Evolutionary conservation across 2,888 invertebrate genomes (phyloP), one percentile per base, ranked within the genome.

Genomic region (Drosophila percnosoma): DNA sequence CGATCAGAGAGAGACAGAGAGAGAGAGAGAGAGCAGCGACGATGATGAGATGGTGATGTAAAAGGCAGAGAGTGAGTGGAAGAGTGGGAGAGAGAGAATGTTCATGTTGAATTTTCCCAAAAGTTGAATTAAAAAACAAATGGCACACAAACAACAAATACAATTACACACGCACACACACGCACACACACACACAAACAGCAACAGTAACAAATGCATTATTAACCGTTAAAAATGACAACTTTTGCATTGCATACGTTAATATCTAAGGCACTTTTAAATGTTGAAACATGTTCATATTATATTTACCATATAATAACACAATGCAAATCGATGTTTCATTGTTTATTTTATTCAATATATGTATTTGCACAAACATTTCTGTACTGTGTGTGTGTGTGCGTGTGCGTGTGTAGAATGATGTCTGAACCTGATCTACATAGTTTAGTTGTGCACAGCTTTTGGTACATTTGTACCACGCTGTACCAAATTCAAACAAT

Each of bases 171-270:
- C 33, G 34, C 45, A 54, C 48, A 38, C 42, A 59, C 49, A 27
- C 7, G 7, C 24, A 11, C 48, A 13, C 18, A 48, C 21, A 21
- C 48, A 5, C 11, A 42, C 33, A 45, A 11, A 55, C 40, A 60
- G 7, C 53, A 57, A 53, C 15, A 76, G 24, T 60, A 49, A 64
- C 45, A 63, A 54, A 75, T 55, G 61, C 79, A 71, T 67, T 55
- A 34, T 62, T 62, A 66, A 75, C 55, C 29, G 57, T 62, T 55
- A 45, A 40, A 58, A 51, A 61, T 51, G 66, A 62, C 36, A 73
- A 68, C 27, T 65, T 57, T 70, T 70, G 75, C 76, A 75, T 75
- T 75, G 71, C 70, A 42, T 63, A 58, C 29, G 45, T 75, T 61
- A 40, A 53, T 55, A 45, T 42, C 24, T 71, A 60, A 54, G 49